Evolutionary conservation across 1,140 invertebrate species (phyloP), one percentile per base, ranked within the genome.

Genomic region (Charaxes varanes): DNA sequence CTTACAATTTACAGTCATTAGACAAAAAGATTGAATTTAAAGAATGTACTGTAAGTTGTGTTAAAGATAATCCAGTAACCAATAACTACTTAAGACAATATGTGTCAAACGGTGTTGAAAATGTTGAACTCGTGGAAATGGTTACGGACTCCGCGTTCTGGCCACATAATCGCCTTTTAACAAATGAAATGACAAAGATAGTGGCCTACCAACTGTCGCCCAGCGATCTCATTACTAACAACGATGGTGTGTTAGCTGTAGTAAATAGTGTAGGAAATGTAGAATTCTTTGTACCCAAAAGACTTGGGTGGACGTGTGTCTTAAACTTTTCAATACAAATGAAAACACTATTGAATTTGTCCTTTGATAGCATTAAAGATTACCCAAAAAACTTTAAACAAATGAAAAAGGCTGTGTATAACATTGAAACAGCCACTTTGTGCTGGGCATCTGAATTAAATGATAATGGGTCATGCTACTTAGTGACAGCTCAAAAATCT

Each of bases 261-360:
- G 36, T 82, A 3, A 82, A 66, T 28, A 78, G 66, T 46, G 53
- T 70, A 19, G 78, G 78, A 1, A 64, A 65, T 42, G 41, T 82
- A 0, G 62, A 77, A 16, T 22, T 82, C 8, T 70, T 53, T 50
- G 43, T 4, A 24, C 36, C 22, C 10, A 14, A 36, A 10, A 64
- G 35, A 34, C 41, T 35, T 4, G 17, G 23, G n/a, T 79, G 62
- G 54, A 16, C 3, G 3, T 56, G 34, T 32, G 14, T 69, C 8
- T 26, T 72, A 24, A 50, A 71, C 23, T 31, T 82, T 7, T 70
- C 74, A 16, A 13, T 28, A 7, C 45, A 36, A 41, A 49, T 67
- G 8, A 57, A 45, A 27, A 31, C 53, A 12, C 21, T 71, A 27
- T 12, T 55, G 23, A 10, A 35, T 10, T 26, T 40, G 7, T 27